These are phyloP conservation scores for Popillia japonica DNA, from an alignment of 1,140 invertebrate species.

Conservation along the genomic window DNA sequence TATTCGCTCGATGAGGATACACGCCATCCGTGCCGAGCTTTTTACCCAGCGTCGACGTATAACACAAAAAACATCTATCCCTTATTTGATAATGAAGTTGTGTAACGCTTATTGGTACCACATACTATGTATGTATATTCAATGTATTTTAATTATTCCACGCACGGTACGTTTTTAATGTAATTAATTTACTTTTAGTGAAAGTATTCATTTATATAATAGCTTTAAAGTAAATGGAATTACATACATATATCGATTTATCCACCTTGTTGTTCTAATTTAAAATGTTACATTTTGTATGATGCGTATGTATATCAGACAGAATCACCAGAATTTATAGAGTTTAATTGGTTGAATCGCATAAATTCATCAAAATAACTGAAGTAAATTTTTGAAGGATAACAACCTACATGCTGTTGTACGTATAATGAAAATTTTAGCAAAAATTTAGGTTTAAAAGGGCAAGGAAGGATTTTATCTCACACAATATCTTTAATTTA, in stretches of 20 bases:
- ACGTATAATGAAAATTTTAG: no score
- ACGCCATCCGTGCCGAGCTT: conserved; percentile 3
- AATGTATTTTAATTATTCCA: conserved; percentile 16
- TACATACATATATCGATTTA: background rate
- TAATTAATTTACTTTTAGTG: background rate
- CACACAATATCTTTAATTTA: no score
- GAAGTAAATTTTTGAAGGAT: no score
- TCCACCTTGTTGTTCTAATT: background rate
- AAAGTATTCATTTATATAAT: conserved; percentile 8
- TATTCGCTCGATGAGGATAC: background rate
- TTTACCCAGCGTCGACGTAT: background rate
- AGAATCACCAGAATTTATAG: no score
- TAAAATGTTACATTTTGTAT: background rate
- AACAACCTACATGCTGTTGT: no score
- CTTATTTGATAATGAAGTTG: conserved; percentile 27
- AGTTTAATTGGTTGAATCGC: no score
- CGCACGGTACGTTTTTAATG: background rate
- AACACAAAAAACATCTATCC: background rate
- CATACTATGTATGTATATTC: conserved; percentile 5
- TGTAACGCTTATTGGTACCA: conserved; percentile 11
- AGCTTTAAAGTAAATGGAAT: conserved; percentile 16
- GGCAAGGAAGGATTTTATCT: no score
- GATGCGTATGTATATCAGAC: no score
- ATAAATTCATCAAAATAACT: no score
- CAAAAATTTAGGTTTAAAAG: no score